Evolutionary conservation across 2,888 invertebrate species (phyloP).

Genomic region (Tenthredo amoena): DNA sequence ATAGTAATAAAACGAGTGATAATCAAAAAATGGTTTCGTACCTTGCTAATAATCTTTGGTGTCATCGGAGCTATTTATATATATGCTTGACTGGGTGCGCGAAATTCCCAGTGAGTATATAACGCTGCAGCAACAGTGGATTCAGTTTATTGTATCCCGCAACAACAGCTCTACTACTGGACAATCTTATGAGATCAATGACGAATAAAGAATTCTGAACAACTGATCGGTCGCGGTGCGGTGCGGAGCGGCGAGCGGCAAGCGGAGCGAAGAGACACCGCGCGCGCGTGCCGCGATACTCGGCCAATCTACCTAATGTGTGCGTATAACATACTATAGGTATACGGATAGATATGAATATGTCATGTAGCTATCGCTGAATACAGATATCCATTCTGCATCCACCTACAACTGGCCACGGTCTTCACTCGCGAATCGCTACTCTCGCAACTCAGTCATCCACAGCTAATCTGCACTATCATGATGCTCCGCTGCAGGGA

Average conservation of each 20-base stretch:
- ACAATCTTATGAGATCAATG: slow-evolving; percentile 40
- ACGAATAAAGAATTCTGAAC: slow-evolving; percentile 33
- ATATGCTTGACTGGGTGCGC: slow-evolving; percentile 19
- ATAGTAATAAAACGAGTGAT: background rate
- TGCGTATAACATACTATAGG: background rate
- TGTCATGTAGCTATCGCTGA: background rate
- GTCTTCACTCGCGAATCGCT: slow-evolving; percentile 5
- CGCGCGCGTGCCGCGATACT: slow-evolving; percentile 48
- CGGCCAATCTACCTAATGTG: slow-evolving; percentile 14
- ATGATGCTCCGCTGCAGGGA: background rate
- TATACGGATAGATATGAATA: background rate
- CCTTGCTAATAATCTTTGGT: slow-evolving; percentile 41
- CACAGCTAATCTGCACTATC: too few species aligned
- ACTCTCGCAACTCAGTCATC: background rate
- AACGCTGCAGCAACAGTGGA: slow-evolving; percentile 24
- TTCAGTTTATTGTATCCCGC: slow-evolving; percentile 32
- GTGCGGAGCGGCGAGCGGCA: slow-evolving; percentile 13
- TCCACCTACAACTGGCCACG: slow-evolving; percentile 26
- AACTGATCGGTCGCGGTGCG: slow-evolving; percentile 36
- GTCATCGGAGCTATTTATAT: slow-evolving; percentile 43
- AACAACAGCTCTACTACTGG: slow-evolving; percentile 21
- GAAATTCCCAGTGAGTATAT: slow-evolving; percentile 33
- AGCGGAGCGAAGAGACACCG: slow-evolving; percentile 9
- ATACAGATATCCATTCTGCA: slow-evolving; percentile 18
- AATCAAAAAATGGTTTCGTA: background rate